Evolutionary conservation across 1,140 invertebrate species (phyloP), one percentile per base, ranked within the genome.

Genomic region (Drosophila aff.): DNA sequence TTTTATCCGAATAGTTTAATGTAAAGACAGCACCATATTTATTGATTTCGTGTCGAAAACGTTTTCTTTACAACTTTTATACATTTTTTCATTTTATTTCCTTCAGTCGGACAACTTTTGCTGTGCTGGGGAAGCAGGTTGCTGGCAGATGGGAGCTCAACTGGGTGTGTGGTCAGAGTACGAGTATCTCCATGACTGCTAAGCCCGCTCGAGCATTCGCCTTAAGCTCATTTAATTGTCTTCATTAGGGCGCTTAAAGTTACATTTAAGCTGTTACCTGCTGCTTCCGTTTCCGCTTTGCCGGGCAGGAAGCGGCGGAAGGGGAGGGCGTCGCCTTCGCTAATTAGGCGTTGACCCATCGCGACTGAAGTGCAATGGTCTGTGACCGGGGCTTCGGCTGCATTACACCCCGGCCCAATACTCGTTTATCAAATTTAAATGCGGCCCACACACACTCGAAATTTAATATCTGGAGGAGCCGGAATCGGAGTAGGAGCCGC

Each of bases 201-300:
- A 60, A 73, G 71, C 57, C 53, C 11, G 38, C 46, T 52, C 13
- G 63, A 69, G 62, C 28, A 49, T 36, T 47, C 40, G 63, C 49
- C 43, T 36, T 68, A 73, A 82, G 79, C 82, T 41, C 62, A 60
- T 82, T 81, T 85, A 77, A 81, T 85, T 76, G 77, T 64, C 67
- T 73, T 85, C 60, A 74, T 86, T 74, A 80, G 69, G 38, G 59
- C 61, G 68, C 57, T 67, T 67, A 80, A 74, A 46, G 72, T 76
- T 38, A 52, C 36, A 74, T 52, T 74, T 74, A 73, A 74, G 59
- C 68, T 36, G 38, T 36, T 21, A 11, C 43, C 33, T 18, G 40
- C 64, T 26, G 47, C 43, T 72, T 50, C 69, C 69, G 53, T 50
- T 72, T 73, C 67, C 44, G 53, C 49, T 47, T 44, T 31, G 33